Conservation (phyloP, 2,113 vertebrate species). For the Tachuris rubrigastra region DNA sequence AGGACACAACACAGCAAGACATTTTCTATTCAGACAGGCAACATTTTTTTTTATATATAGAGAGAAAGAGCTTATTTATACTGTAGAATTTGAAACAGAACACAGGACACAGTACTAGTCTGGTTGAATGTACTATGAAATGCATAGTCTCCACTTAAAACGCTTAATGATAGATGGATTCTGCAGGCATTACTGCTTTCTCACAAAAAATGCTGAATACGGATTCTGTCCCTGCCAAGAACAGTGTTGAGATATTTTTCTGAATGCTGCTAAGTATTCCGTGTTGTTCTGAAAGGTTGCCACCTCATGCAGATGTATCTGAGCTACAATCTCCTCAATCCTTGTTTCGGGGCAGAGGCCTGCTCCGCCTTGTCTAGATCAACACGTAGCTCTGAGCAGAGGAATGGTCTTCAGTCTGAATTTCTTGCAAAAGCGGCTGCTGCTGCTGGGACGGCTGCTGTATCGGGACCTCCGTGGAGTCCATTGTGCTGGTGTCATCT, state of each 20-base stretch:
- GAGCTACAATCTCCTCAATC: constrained; percentile 38
- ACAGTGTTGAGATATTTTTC: constrained; percentile 73
- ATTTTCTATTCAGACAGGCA: constrained; percentile 85
- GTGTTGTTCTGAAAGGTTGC: constrained; percentile 75
- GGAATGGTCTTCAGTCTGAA: constrained; percentile 78
- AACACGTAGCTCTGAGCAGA: constrained; percentile 82
- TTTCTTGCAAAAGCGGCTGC: constrained; percentile 72
- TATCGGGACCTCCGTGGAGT: constrained; percentile 71
- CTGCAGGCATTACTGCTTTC: constrained; percentile 77
- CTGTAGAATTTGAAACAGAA: constrained; percentile 88
- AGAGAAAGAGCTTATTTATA: constrained; percentile 91
- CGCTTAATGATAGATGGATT: constrained; percentile 65
- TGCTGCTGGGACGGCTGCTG: constrained; percentile 70
- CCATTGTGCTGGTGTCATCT: constrained; percentile 88
- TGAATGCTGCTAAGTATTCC: constrained; percentile 65
- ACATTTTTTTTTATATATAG: constrained; percentile 73
- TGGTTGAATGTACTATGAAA: constrained; percentile 86
- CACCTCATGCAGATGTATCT: constrained; percentile 86
- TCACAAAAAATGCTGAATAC: constrained; percentile 71
- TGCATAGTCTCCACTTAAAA: constrained; percentile 86
- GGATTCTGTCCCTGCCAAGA: constrained; percentile 79
- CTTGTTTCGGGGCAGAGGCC: constrained; percentile 69
- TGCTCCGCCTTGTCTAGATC: constrained; percentile 84
- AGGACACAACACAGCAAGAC: constrained; percentile 88
- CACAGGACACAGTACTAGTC: constrained; percentile 86